These are phyloP conservation scores for Enteromius fasciolatus DNA, from an alignment of 2,797 vertebrate genomes.

Conservation along the genomic window DNA sequence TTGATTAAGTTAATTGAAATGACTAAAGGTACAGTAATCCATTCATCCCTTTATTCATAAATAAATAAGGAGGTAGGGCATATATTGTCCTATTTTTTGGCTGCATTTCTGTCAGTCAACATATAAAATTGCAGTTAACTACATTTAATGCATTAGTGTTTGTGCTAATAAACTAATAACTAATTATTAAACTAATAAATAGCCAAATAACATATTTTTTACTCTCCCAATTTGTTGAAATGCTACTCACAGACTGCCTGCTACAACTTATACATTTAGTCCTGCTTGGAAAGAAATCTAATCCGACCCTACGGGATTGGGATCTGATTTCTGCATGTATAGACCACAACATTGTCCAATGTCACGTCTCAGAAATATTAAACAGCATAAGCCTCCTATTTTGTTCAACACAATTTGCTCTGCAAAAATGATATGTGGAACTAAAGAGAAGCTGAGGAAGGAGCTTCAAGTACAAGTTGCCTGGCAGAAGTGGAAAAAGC, in stretches of 20 bases:
- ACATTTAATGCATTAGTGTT: not conserved
- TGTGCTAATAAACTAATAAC: not conserved
- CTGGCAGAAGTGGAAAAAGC: slow-evolving; percentile 41
- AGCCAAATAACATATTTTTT: not conserved
- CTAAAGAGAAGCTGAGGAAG: slow-evolving; percentile 19
- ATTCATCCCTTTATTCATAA: not conserved
- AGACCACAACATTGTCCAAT: not conserved
- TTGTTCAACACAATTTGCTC: not conserved
- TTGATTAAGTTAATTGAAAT: not conserved
- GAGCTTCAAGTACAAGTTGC: slow-evolving; percentile 34
- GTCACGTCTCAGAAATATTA: slow-evolving; percentile 13
- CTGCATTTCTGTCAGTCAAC: not conserved
- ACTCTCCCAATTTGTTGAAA: not conserved
- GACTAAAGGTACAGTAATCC: not conserved
- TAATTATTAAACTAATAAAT: not conserved
- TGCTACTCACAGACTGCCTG: not conserved
- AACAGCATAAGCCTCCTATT: not conserved
- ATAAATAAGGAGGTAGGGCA: not conserved
- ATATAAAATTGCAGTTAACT: not conserved
- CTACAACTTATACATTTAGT: not conserved
- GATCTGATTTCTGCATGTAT: not conserved
- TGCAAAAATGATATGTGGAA: not conserved
- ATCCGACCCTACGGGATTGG: not conserved
- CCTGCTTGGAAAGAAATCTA: not conserved
- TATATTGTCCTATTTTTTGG: too few species aligned